Base-by-base conservation (phyloP, 1,140 invertebrate genomes). In the Lysiphlebus fabarum region DNA sequence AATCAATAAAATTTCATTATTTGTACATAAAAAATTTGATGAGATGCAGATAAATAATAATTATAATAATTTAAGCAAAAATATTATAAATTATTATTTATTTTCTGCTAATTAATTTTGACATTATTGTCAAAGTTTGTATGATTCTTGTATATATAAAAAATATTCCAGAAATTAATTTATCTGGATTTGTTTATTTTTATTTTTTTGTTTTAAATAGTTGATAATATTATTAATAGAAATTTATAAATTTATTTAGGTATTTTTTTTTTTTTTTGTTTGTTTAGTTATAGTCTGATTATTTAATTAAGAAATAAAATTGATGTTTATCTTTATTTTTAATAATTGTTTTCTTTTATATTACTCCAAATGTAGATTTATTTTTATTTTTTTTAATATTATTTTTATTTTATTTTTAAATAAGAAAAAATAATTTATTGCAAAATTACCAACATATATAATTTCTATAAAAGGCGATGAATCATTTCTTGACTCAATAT, bases 381-480 rank as follows among this genome's bases (percentile, higher is more conserved):
- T 26, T 26, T 26, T 26, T 56, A 26, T 26, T 37, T 41, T 56
- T 56, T n/a, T n/a, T n/a, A n/a, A n/a, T n/a, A n/a, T n/a, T n/a
- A n/a, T n/a, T n/a, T n/a, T n/a, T n/a, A n/a, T n/a, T n/a, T n/a
- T n/a, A n/a, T n/a, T n/a, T n/a, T n/a, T n/a, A n/a, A n/a, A n/a
- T n/a, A n/a, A n/a, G n/a, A 33, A 56, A 17, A 41, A 5, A 41
- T 7, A 41, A 37, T 42, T 51, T 12, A 53, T 57, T 62, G 40
- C 60, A 44, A 62, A 57, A 62, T 62, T 37, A 40, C 51, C 17
- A 36, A 54, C 8, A 8, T 47, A 26, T 48, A 55, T 48, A 14
- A 17, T 48, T 50, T 42, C 61, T 56, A 58, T 62, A 55, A 54
- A 62, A 50, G 61, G 61, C 14, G 37, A 55, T 58, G 53, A 56